Evolutionary conservation across 2,888 invertebrate genomes (phyloP).

Genomic region (Lasioglossum zephyrum): DNA sequence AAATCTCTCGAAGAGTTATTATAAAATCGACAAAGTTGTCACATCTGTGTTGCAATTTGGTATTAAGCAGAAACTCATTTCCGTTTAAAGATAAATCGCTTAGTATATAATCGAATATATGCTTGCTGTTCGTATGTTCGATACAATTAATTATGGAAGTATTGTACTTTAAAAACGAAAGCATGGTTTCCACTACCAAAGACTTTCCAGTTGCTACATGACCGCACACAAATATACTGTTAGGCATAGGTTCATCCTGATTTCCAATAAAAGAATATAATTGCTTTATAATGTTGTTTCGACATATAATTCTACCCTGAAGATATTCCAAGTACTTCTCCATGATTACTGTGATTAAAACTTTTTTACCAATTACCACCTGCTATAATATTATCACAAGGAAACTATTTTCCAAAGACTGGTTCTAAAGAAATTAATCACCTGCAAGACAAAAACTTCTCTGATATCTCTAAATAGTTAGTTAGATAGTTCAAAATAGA

Average conservation of each 20-base stretch:
- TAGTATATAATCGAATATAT: conserved; percentile 91
- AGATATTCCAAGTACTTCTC: conserved; percentile 84
- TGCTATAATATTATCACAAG: background rate
- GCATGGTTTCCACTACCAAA: conserved; percentile 87
- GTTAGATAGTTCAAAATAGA: background rate
- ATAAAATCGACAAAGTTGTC: conserved; percentile 90
- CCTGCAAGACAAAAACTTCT: conserved; percentile 74
- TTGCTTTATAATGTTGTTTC: conserved; percentile 85
- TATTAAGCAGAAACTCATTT: conserved; percentile 82
- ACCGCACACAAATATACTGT: conserved; percentile 92
- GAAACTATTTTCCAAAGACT: background rate
- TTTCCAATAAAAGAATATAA: conserved; percentile 86
- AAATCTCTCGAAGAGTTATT: conserved; percentile 84
- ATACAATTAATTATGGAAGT: conserved; percentile 91
- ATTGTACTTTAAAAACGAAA: conserved; percentile 87
- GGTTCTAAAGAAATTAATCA: conserved; percentile 65
- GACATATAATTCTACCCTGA: conserved; percentile 83
- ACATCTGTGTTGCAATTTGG: conserved; percentile 85
- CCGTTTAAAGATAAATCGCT: conserved; percentile 85
- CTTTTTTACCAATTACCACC: conserved; percentile 6
- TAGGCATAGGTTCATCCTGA: conserved; percentile 87
- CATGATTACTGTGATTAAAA: conserved; percentile 80
- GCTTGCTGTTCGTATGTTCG: conserved; percentile 91
- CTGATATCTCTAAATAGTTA: background rate
- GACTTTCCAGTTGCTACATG: conserved; percentile 94